A percentile compares a stretch with the other conserved stretches of the same genome.
Evolutionary conservation across 2,797 vertebrate species (phyloP).

Genomic region (Microcaecilia unicolor): DNA sequence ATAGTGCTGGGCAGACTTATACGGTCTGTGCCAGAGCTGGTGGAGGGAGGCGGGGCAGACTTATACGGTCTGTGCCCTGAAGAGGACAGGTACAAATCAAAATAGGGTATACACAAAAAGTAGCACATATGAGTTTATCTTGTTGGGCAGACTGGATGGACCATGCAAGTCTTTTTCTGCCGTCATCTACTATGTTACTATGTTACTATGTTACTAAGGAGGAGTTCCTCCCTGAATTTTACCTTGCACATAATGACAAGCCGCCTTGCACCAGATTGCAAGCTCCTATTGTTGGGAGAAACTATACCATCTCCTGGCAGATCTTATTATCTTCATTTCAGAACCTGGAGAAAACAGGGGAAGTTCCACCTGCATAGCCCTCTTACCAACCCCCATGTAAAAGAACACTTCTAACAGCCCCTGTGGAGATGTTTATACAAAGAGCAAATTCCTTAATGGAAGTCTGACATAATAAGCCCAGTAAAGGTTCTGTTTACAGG

Average conservation of each 20-base stretch:
- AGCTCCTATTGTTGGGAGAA: fast-evolving
- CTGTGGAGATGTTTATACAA: slow-evolving; percentile 9
- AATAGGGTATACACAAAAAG: too few species aligned
- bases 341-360: background rate
- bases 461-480: background rate
- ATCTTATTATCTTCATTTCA: background rate
- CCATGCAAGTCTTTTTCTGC: too few species aligned
- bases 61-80: too few species aligned
- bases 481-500: slow-evolving; percentile 2
- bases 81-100: too few species aligned
- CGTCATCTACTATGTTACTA: too few species aligned
- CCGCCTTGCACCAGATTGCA: fast-evolving
- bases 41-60: too few species aligned
- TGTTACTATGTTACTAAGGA: too few species aligned
- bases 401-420: background rate
- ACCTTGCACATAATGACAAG: fast-evolving
- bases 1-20: too few species aligned
- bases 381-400: background rate
- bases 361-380: background rate
- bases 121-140: too few species aligned
- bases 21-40: too few species aligned
- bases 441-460: slow-evolving; percentile 2
- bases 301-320: background rate
- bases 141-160: too few species aligned
- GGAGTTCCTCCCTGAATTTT: too few species aligned